phyloP scores from a whole-genome alignment of 2,113 vertebrate genomes.

The Pipa parva region DNA sequence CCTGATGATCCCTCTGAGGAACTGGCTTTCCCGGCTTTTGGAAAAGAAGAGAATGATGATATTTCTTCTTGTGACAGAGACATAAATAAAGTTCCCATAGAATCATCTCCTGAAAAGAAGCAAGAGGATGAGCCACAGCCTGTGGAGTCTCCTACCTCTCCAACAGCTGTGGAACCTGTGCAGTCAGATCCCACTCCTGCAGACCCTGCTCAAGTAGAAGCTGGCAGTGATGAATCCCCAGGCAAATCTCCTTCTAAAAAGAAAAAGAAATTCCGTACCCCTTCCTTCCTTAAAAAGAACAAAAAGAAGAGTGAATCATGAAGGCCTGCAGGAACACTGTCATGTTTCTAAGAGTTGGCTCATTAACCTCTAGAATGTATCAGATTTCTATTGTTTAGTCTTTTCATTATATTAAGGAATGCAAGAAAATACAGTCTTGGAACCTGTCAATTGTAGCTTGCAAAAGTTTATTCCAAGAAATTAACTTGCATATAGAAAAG shows the following conservation, averaged over 20 bases:
- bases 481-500: conserved; percentile 48
- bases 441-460: conserved; percentile 47
- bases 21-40: conserved; percentile 64
- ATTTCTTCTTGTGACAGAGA: conserved; percentile 46
- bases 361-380: conserved; percentile 81
- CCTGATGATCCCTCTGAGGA: conserved; percentile 86
- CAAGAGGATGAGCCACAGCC: conserved; percentile 57
- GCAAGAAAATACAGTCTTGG: conserved; percentile 54
- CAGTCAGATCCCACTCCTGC: conserved; percentile 59
- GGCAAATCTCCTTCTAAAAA: conserved; percentile 98
- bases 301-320: conserved; percentile 93
- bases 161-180: conserved; percentile 62
- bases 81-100: conserved; percentile 48
- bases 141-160: conserved; percentile 55
- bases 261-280: conserved; percentile 99
- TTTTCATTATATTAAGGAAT: conserved; percentile 55
- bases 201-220: conserved; percentile 70
- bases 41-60: conserved; percentile 63
- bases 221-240: conserved; percentile 88
- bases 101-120: conserved; percentile 48
- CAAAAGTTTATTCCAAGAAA: conserved; percentile 53
- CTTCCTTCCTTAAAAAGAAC: conserved; percentile 97
- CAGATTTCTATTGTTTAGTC: conserved; percentile 65
- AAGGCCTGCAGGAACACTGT: conserved; percentile 58
- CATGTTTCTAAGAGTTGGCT: conserved; percentile 56